phyloP scores from a whole-genome alignment of 2,888 invertebrate genomes.

The Helicoverpa assulta region DNA sequence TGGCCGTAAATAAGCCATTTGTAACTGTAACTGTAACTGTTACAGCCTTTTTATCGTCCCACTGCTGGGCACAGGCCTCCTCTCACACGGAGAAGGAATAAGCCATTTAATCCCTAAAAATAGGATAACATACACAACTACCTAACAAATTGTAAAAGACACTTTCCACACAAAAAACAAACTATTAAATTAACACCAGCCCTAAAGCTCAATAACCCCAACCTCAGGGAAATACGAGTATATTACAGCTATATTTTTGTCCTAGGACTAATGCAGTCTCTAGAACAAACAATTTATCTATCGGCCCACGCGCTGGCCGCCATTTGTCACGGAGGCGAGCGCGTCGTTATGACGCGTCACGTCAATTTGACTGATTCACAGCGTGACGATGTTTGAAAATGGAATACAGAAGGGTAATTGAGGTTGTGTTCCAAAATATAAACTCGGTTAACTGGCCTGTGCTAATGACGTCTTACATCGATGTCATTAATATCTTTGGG shows the following conservation, averaged over 20 bases:
- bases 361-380: conserved; percentile 34
- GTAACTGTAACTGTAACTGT: too few relatives aligned
- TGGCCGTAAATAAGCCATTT: too few relatives aligned
- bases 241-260: conserved; percentile 2
- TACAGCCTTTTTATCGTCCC: too few relatives aligned
- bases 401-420: conserved; percentile 3
- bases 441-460: too few relatives aligned
- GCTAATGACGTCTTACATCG: too few relatives aligned
- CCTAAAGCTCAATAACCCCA: neutral
- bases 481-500: too few relatives aligned
- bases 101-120: too few relatives aligned
- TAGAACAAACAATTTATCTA: conserved; percentile 28
- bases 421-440: too few relatives aligned
- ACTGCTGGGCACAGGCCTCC: too few relatives aligned
- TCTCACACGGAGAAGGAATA: too few relatives aligned
- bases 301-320: conserved; percentile 13
- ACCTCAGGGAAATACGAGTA: neutral
- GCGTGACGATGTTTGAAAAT: neutral
- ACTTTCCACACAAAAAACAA: neutral
- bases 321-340: conserved; percentile 26
- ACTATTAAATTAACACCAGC: neutral
- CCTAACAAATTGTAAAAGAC: neutral
- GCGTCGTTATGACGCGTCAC: conserved; percentile 35
- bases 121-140: neutral
- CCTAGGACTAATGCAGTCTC: conserved; percentile 10